Percentiles rank a stretch among this genome's conserved stretches.
Conservation (phyloP, 2,888 invertebrate genomes). For the Bombyx huttoni region DNA sequence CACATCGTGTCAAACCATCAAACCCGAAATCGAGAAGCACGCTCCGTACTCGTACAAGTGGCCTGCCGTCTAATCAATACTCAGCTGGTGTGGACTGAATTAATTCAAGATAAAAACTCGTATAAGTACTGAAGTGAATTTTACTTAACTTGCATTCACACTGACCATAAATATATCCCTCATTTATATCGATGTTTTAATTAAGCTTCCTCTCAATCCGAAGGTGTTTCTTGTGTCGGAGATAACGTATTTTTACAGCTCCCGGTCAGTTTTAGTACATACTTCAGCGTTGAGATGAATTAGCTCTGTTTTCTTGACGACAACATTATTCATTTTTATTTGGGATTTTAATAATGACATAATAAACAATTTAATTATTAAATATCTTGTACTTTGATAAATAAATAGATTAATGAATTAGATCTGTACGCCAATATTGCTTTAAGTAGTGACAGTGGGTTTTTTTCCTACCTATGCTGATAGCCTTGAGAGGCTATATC, state of each 20-base stretch:
- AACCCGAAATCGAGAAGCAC: neutral
- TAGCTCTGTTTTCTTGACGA: neutral
- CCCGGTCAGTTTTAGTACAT: neutral
- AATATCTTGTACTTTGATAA: no score
- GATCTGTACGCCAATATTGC: no score
- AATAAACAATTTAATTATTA: no score
- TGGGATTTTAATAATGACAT: no score
- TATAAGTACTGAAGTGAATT: neutral
- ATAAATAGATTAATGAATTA: no score
- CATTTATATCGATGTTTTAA: neutral
- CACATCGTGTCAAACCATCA: no score
- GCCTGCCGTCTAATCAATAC: neutral
- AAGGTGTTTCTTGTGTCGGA: neutral
- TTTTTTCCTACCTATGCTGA: no score
- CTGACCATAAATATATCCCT: neutral
- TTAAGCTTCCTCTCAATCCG: neutral
- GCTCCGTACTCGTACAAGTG: neutral
- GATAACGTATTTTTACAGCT: neutral
- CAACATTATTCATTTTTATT: no score
- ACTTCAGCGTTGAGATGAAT: neutral
- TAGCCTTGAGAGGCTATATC: no score
- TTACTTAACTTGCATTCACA: neutral
- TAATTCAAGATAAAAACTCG: neutral
- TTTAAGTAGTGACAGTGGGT: no score
- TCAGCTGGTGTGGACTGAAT: neutral